A percentile compares a stretch with the other conserved stretches of the same genome.
Conservation (phyloP, 2,113 vertebrate genomes). For the Brachypodius melanocephalos region DNA sequence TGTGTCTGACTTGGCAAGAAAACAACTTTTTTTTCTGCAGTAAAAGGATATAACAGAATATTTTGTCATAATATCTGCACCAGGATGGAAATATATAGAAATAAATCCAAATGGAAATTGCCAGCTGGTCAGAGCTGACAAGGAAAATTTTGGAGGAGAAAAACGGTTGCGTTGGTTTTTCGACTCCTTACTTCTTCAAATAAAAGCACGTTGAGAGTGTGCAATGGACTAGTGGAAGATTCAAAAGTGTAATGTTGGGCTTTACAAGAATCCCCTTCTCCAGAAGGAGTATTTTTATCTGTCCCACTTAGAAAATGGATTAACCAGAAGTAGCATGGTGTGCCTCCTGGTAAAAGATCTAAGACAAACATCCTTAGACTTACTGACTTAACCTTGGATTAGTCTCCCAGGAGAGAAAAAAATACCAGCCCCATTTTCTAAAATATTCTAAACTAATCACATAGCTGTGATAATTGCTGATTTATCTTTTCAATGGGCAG, state of each 20-base stretch:
- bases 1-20: conserved; percentile 45
- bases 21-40: not conserved
- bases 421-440: not conserved
- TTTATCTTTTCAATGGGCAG: not conserved
- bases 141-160: conserved; percentile 8
- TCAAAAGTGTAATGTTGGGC: not conserved
- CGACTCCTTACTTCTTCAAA: conserved; percentile 10
- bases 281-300: conserved; percentile 13
- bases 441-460: conserved; percentile 9
- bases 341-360: conserved; percentile 31
- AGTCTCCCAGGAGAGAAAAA: not conserved
- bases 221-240: not conserved
- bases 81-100: conserved; percentile 14
- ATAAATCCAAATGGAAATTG: conserved; percentile 28
- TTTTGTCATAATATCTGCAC: conserved; percentile 44
- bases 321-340: conserved; percentile 3
- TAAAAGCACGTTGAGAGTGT: not conserved
- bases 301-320: conserved; percentile 17
- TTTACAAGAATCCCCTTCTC: not conserved
- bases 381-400: not conserved
- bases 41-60: conserved; percentile 33
- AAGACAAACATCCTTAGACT: conserved; percentile 20
- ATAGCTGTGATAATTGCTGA: conserved; percentile 11
- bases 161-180: conserved; percentile 4
- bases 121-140: conserved; percentile 22